phyloP scores from a whole-genome alignment of 2,113 vertebrate species.

The Gasterosteus aculeatus region DNA sequence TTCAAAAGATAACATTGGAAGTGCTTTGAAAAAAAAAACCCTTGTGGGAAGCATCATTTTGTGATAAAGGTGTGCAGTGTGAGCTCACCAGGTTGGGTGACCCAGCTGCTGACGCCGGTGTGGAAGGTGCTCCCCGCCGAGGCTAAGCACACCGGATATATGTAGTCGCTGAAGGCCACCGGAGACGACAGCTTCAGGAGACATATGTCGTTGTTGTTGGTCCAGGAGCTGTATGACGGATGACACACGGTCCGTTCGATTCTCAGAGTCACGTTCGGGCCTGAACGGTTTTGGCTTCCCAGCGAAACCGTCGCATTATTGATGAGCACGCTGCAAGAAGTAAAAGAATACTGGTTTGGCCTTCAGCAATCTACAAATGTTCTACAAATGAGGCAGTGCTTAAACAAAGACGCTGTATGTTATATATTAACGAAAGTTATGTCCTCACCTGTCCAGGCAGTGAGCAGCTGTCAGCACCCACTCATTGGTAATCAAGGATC shows the following conservation, averaged over 20 bases:
- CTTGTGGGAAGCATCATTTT: not conserved
- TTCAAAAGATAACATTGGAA: not conserved
- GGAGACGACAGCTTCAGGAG: constrained; percentile 72
- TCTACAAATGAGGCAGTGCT: not conserved
- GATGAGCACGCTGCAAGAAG: not conserved
- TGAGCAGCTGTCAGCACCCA: constrained; percentile 60
- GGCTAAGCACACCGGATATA: constrained; percentile 82
- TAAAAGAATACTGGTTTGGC: too few species aligned
- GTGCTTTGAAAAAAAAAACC: not conserved
- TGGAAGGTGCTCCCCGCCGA: constrained; percentile 45
- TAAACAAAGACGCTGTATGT: not conserved
- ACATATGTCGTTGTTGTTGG: constrained; percentile 77
- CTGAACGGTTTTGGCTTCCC: not conserved
- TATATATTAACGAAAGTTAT: not conserved
- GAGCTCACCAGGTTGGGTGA: constrained; percentile 28
- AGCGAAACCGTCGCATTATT: not conserved
- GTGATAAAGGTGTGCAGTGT: not conserved
- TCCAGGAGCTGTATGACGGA: not conserved
- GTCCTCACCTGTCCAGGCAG: not conserved
- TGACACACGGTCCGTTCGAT: not conserved
- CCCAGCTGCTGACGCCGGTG: constrained; percentile 35
- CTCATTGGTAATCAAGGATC: constrained; percentile 33
- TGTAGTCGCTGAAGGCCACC: constrained; percentile 36
- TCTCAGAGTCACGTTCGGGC: not conserved
- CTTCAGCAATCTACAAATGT: not conserved